Evolutionary conservation across 2,797 vertebrate genomes (phyloP).

Genomic region (Caiman crocodilus): DNA sequence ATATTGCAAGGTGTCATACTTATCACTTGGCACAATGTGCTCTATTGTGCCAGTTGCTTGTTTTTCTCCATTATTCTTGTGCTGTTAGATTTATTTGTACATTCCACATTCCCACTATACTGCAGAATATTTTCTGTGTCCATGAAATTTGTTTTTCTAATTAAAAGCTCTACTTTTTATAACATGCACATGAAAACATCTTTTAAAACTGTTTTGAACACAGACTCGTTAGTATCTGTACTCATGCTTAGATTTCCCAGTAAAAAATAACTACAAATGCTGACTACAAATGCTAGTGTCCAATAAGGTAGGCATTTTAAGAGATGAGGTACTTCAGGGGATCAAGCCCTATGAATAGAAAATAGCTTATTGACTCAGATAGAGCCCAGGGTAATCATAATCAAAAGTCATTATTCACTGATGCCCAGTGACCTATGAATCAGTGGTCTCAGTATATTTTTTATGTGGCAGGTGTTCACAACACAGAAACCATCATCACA

Average conservation of each 20-base stretch:
- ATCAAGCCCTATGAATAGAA: background rate
- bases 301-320: background rate
- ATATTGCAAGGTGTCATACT: slow-evolving; percentile 12
- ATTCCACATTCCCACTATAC: background rate
- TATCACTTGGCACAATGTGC: background rate
- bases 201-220: slow-evolving; percentile 10
- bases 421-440: background rate
- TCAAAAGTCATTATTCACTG: background rate
- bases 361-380: background rate
- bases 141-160: background rate
- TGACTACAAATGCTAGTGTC: background rate
- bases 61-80: background rate
- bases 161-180: background rate
- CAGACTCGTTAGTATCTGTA: background rate
- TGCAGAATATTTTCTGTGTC: background rate
- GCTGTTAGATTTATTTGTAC: background rate
- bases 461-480: slow-evolving; percentile 36
- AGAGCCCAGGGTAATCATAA: background rate
- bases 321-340: background rate
- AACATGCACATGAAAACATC: background rate
- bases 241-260: background rate
- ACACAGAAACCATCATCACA: background rate
- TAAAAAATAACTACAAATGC: background rate
- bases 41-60: slow-evolving; percentile 32
- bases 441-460: background rate